A percentile compares a stretch with the other conserved stretches of the same genome.
phyloP scores from a whole-genome alignment of 2,797 vertebrate species.

The Arnoldichthys spilopterus region DNA sequence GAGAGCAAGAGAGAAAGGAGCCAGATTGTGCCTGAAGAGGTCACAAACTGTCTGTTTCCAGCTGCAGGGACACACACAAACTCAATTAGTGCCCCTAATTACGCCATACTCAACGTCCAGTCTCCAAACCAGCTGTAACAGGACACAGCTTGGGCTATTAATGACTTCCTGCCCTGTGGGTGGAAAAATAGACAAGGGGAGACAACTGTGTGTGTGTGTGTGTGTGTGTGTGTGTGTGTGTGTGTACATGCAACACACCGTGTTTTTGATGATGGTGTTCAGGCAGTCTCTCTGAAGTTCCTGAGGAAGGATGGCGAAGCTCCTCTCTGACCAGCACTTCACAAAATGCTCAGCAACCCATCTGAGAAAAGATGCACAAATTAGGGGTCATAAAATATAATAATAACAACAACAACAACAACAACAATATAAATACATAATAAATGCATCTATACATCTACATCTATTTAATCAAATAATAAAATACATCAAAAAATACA shows the following conservation, averaged over 20 bases:
- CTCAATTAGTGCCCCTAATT: slow-evolving; percentile 47
- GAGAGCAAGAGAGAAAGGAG: not conserved
- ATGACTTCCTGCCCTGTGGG: slow-evolving; percentile 27
- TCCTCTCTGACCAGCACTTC: slow-evolving; percentile 92
- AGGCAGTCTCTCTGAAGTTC: slow-evolving; percentile 90
- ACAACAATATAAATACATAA: no score
- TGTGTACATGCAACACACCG: slow-evolving; percentile 80
- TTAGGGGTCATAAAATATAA: not conserved
- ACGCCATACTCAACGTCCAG: slow-evolving; percentile 22
- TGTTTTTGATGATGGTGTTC: slow-evolving; percentile 79
- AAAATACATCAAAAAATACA: no score
- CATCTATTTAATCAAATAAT: no score
- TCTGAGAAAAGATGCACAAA: slow-evolving; percentile 66
- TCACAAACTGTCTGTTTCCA: slow-evolving; percentile 23
- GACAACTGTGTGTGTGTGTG: slow-evolving; percentile 12
- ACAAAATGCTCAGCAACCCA: slow-evolving; percentile 91
- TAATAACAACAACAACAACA: no score
- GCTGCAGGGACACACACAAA: not conserved
- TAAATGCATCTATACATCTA: no score
- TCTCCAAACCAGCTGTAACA: slow-evolving; percentile 32
- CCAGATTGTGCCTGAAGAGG: slow-evolving; percentile 16
- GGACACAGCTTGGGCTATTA: slow-evolving; percentile 28
- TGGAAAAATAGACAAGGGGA: not conserved
- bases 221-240: slow-evolving; percentile 14
- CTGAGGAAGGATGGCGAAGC: slow-evolving; percentile 85